Conservation (phyloP, 2,113 vertebrate genomes). For the Festucalex cinctus region DNA sequence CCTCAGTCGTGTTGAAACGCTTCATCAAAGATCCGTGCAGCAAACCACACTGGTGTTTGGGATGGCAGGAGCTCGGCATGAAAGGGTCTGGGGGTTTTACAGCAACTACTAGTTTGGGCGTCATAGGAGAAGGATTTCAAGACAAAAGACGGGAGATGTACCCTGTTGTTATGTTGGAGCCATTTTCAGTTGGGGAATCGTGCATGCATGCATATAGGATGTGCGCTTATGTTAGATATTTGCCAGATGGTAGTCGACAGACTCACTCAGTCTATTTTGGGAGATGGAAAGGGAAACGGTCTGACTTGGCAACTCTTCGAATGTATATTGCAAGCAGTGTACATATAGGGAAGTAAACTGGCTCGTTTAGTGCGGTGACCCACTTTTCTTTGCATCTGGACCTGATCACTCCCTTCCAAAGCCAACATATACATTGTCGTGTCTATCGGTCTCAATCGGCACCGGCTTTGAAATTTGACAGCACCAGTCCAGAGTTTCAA, state of each 20-base stretch:
- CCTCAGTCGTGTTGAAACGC: constrained; percentile 32
- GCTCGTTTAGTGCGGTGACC: constrained; percentile 56
- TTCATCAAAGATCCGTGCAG: constrained; percentile 38
- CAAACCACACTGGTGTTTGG: constrained; percentile 47
- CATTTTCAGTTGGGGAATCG: constrained; percentile 29
- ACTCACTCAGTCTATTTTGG: constrained; percentile 52
- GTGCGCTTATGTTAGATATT: constrained; percentile 49
- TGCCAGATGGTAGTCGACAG: constrained; percentile 48
- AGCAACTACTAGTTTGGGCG: constrained; percentile 55
- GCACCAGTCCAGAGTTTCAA: constrained; percentile 10
- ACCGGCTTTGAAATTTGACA: constrained; percentile 40
- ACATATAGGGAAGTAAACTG: constrained; percentile 53
- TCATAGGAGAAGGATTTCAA: constrained; percentile 39
- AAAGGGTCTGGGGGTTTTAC: constrained; percentile 55
- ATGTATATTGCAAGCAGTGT: constrained; percentile 44
- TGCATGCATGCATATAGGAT: constrained; percentile 12
- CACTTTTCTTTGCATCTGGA: constrained; percentile 65
- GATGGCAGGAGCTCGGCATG: constrained; percentile 36
- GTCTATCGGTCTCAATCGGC: constrained; percentile 41
- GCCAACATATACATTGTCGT: constrained; percentile 29
- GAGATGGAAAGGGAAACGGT: constrained; percentile 45
- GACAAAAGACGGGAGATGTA: constrained; percentile 41
- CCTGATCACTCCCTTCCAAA: constrained; percentile 38
- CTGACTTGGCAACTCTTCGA: constrained; percentile 58
- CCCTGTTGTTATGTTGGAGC: constrained; percentile 46